Evolutionary conservation across 2,888 invertebrate genomes (phyloP).

Genomic region (Caenorhabditis sp.): DNA sequence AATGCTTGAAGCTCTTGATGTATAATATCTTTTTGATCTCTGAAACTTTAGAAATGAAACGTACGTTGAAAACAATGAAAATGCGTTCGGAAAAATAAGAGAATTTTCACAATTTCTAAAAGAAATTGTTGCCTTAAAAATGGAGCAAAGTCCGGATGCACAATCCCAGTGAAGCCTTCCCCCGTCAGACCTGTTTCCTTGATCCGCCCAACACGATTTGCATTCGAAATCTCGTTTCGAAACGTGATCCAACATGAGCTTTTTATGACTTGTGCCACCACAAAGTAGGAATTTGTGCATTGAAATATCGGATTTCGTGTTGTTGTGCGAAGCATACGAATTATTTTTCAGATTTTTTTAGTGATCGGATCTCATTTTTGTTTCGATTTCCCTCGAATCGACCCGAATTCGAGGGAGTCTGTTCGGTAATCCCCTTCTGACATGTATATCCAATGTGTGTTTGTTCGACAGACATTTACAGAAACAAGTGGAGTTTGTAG

Average conservation of each 20-base stretch:
- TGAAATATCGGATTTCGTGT: slow-evolving; percentile 5
- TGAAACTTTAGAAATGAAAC: neutral
- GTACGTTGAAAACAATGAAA: too few relatives aligned
- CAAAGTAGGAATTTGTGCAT: too few relatives aligned
- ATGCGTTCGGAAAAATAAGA: too few relatives aligned
- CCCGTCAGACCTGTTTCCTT: neutral
- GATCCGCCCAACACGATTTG: neutral
- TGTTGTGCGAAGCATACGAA: neutral
- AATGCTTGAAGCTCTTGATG: slow-evolving; percentile 1
- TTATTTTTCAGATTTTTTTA: neutral
- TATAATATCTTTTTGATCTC: neutral
- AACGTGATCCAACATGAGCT: neutral
- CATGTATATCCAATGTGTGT: too few relatives aligned
- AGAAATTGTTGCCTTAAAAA: too few relatives aligned
- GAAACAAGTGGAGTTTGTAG: slow-evolving; percentile 4
- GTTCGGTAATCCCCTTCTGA: too few relatives aligned
- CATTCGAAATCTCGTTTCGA: slow-evolving; percentile 2
- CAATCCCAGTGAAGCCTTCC: too few relatives aligned
- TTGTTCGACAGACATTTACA: too few relatives aligned
- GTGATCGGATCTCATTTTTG: neutral
- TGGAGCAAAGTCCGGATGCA: too few relatives aligned
- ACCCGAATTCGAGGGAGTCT: neutral
- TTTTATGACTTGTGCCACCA: slow-evolving; percentile 14
- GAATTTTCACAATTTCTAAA: too few relatives aligned
- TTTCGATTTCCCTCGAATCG: too few relatives aligned